These are phyloP conservation scores for Calephelis virginiensis DNA, from an alignment of 1,140 invertebrate species.

Conservation along the genomic window DNA sequence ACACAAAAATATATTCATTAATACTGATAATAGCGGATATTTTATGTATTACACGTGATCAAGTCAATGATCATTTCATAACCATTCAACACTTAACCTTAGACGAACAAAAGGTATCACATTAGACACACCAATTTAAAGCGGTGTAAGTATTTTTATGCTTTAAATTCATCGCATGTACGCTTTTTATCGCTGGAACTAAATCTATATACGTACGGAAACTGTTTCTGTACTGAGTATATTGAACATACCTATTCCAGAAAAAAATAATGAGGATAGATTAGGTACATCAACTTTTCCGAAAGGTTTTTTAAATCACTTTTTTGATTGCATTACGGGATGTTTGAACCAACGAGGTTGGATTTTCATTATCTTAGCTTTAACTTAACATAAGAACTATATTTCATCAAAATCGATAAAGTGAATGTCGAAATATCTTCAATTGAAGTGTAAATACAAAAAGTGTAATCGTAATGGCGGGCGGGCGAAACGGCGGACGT, in stretches of 20 bases:
- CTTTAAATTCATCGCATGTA: conserved; percentile 33
- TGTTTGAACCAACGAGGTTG: too few species aligned
- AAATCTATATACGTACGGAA: conserved; percentile 34
- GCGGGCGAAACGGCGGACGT: too few species aligned
- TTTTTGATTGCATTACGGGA: too few species aligned
- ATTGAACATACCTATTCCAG: not conserved
- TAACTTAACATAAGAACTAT: not conserved
- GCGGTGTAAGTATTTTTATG: conserved; percentile 31
- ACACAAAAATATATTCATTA: conserved; percentile 29
- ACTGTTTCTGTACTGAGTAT: not conserved
- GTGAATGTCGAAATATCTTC: too few species aligned
- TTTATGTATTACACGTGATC: conserved; percentile 57
- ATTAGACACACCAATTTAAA: conserved; percentile 39
- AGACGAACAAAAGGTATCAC: conserved; percentile 38
- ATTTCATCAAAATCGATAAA: too few species aligned
- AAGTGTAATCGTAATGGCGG: too few species aligned
- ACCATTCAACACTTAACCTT: conserved; percentile 30
- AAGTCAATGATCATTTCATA: conserved; percentile 69
- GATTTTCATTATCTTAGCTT: too few species aligned
- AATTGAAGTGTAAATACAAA: too few species aligned
- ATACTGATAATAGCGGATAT: not conserved
- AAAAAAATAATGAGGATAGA: not conserved
- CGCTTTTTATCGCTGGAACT: conserved; percentile 40
- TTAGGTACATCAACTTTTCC: too few species aligned
- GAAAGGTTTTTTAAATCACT: too few species aligned